Evolutionary conservation across 2,797 vertebrate genomes (phyloP).

Genomic region (Gallinago solitaria): DNA sequence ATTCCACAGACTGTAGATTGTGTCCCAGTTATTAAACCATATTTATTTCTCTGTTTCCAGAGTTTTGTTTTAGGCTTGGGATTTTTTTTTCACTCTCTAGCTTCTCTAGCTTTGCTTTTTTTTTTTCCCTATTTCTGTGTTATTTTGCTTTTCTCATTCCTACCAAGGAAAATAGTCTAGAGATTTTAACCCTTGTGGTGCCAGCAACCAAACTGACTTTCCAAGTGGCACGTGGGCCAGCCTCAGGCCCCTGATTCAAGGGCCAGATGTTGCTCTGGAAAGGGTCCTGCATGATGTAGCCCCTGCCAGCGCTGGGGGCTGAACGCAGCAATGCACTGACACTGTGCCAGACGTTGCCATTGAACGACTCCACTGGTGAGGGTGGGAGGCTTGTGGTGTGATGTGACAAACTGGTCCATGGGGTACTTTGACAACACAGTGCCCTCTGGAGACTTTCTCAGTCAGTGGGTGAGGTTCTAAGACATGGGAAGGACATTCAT

Average conservation of each 20-base stretch:
- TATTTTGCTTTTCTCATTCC: neutral
- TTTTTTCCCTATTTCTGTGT: neutral
- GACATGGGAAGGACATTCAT: neutral
- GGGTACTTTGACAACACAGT: rapidly evolving
- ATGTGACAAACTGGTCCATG: rapidly evolving
- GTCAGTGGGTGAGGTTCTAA: neutral
- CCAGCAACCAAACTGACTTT: neutral
- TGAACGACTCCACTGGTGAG: neutral
- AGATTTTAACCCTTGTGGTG: neutral
- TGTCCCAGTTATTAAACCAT: conserved; percentile 40
- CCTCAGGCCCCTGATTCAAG: neutral
- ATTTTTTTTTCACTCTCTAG: neutral
- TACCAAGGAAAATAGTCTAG: neutral
- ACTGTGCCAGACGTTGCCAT: neutral
- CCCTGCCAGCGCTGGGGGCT: neutral
- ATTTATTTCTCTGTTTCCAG: conserved; percentile 33
- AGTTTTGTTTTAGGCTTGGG: neutral
- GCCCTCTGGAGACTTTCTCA: neutral
- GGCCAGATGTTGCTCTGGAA: neutral
- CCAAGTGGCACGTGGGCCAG: neutral
- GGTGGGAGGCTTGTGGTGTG: rapidly evolving
- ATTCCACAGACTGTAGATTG: conserved; percentile 26
- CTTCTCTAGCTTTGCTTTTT: neutral
- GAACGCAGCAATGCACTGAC: neutral
- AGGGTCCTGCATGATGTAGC: neutral